A percentile compares a stretch with the other conserved stretches of the same genome.
Evolutionary conservation across 2,113 vertebrate species (phyloP).

Genomic region (Sisor rabdophorus): DNA sequence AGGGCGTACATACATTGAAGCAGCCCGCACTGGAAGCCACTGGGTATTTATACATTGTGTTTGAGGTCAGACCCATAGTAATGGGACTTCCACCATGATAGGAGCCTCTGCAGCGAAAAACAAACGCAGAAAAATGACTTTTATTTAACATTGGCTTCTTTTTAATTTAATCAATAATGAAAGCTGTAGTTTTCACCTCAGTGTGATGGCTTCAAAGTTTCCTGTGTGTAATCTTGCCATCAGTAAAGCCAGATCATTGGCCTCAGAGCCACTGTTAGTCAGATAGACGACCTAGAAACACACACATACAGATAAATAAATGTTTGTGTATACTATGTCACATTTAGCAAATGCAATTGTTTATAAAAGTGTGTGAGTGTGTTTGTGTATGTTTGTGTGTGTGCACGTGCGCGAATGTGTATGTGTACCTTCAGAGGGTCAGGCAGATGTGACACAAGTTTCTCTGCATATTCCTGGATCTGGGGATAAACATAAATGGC

Average conservation of each 20-base stretch:
- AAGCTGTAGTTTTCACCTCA: conserved; percentile 73
- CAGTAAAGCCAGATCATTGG: conserved; percentile 88
- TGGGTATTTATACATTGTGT: conserved; percentile 73
- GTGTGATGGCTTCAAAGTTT: conserved; percentile 80
- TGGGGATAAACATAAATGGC: conserved; percentile 76
- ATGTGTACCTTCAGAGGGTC: conserved; percentile 85
- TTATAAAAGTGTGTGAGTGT: background rate
- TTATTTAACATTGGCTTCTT: background rate
- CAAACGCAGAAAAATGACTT: background rate
- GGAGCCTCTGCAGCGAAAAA: conserved; percentile 71
- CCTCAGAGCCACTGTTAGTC: conserved; percentile 91
- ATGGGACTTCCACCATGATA: conserved; percentile 85
- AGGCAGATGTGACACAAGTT: conserved; percentile 77
- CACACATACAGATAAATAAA: background rate
- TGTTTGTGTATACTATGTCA: background rate
- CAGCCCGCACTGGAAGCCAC: conserved; percentile 74
- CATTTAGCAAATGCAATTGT: background rate
- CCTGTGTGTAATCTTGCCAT: conserved; percentile 84
- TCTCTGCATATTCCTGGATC: conserved; percentile 84
- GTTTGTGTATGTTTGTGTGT: background rate
- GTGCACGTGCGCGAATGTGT: conserved; percentile 9
- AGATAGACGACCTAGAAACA: conserved; percentile 80
- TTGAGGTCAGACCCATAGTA: conserved; percentile 75
- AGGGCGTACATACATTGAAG: conserved; percentile 63
- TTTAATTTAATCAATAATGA: background rate